Conservation (phyloP, 2,888 invertebrate species). For the Heliconius cydno region DNA sequence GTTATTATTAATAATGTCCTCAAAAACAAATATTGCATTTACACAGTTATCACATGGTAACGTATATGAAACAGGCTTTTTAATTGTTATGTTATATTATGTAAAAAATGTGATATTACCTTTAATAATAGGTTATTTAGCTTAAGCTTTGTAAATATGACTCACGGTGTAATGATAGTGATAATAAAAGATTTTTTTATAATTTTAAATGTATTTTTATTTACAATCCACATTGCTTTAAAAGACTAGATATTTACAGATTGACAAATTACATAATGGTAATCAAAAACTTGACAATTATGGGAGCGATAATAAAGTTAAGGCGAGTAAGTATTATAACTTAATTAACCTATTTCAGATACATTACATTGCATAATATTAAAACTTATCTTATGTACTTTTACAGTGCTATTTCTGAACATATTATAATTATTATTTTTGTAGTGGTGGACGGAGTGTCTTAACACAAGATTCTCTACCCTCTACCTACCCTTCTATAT, state of each 20-base stretch:
- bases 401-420: no score
- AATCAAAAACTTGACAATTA: background rate
- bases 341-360: no score
- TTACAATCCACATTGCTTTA: slow-evolving; percentile 13
- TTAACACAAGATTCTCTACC: background rate
- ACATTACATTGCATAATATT: no score
- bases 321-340: no score
- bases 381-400: no score
- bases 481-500: no score
- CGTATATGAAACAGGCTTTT: background rate
- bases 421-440: no score
- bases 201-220: slow-evolving; percentile 37
- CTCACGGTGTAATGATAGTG: slow-evolving; percentile 55
- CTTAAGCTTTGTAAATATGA: slow-evolving; percentile 55
- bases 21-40: background rate
- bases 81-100: background rate
- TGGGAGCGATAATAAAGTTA: no score
- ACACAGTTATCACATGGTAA: background rate
- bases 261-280: background rate
- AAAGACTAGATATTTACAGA: slow-evolving; percentile 57
- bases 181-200: slow-evolving; percentile 50
- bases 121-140: slow-evolving; percentile 47
- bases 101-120: slow-evolving; percentile 57
- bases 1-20: background rate
- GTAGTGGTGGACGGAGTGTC: background rate